These are phyloP conservation scores for Phyto melanocephala DNA, from an alignment of 2,888 invertebrate species.

Conservation along the genomic window DNA sequence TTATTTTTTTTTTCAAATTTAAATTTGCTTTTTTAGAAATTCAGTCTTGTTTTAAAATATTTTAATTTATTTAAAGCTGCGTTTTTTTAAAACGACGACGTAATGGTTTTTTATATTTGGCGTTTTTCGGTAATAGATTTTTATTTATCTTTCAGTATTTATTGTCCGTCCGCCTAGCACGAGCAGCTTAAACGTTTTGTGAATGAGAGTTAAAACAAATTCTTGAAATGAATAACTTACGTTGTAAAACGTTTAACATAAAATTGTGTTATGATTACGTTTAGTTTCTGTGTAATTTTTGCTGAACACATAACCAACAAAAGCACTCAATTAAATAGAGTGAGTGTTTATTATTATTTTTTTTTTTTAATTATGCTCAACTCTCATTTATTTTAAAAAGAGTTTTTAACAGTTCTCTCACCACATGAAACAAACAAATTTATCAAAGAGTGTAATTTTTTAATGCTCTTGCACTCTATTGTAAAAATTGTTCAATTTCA, in stretches of 20 bases:
- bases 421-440: neutral
- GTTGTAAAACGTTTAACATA: constrained; percentile 63
- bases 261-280: constrained; percentile 60
- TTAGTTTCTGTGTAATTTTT: neutral
- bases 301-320: constrained; percentile 7
- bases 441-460: constrained; percentile 17
- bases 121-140: constrained; percentile 21
- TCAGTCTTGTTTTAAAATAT: constrained; percentile 46
- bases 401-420: constrained; percentile 18
- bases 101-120: constrained; percentile 41
- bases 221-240: constrained; percentile 59
- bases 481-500: constrained; percentile 6
- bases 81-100: constrained; percentile 43
- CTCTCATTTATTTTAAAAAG: neutral
- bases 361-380: neutral
- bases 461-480: constrained; percentile 17
- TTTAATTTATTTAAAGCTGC: constrained; percentile 49
- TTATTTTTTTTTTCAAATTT: constrained; percentile 38
- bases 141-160: neutral
- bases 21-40: constrained; percentile 12
- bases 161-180: constrained; percentile 64
- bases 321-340: neutral
- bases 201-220: constrained; percentile 48
- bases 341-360: neutral
- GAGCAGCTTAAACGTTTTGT: constrained; percentile 64